These are phyloP conservation scores for Bufotes viridis DNA, from an alignment of 2,797 vertebrate species.

Conservation along the genomic window DNA sequence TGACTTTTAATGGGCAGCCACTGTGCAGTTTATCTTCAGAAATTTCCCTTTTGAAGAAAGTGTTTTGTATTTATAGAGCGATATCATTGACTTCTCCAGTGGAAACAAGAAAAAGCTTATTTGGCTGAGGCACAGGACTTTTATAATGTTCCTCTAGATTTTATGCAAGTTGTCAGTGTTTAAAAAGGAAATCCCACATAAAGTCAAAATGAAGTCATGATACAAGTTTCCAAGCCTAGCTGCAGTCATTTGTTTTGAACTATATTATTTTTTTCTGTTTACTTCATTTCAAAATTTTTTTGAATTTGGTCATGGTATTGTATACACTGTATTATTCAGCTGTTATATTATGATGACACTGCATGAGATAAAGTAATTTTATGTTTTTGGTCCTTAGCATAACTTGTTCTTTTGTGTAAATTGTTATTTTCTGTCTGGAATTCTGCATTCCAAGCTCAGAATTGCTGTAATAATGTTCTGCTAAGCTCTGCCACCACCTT, in stretches of 20 bases:
- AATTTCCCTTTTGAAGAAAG: slow-evolving; percentile 72
- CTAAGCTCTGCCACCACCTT: not conserved
- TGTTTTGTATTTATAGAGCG: slow-evolving; percentile 62
- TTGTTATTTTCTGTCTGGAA: not conserved
- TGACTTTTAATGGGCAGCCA: slow-evolving; percentile 67
- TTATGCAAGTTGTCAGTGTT: slow-evolving; percentile 60
- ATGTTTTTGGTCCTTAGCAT: not conserved
- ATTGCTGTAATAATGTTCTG: not conserved
- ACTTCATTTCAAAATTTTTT: slow-evolving; percentile 21
- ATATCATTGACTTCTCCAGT: slow-evolving; percentile 62
- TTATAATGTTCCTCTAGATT: slow-evolving; percentile 60
- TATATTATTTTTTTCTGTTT: slow-evolving; percentile 45
- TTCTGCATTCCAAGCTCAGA: not conserved
- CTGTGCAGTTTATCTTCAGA: slow-evolving; percentile 69
- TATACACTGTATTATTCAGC: slow-evolving; percentile 31
- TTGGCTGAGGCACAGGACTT: slow-evolving; percentile 66
- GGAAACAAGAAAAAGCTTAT: slow-evolving; percentile 59
- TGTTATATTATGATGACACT: slow-evolving; percentile 16
- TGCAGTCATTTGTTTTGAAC: slow-evolving; percentile 26
- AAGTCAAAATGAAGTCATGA: slow-evolving; percentile 31
- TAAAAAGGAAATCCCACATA: slow-evolving; percentile 39
- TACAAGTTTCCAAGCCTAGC: slow-evolving; percentile 2
- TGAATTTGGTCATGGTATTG: not conserved
- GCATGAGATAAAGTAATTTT: not conserved
- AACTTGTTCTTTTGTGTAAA: slow-evolving; percentile 5